Evolutionary conservation across 2,888 invertebrate species (phyloP).

Genomic region (Buathra laborator): DNA sequence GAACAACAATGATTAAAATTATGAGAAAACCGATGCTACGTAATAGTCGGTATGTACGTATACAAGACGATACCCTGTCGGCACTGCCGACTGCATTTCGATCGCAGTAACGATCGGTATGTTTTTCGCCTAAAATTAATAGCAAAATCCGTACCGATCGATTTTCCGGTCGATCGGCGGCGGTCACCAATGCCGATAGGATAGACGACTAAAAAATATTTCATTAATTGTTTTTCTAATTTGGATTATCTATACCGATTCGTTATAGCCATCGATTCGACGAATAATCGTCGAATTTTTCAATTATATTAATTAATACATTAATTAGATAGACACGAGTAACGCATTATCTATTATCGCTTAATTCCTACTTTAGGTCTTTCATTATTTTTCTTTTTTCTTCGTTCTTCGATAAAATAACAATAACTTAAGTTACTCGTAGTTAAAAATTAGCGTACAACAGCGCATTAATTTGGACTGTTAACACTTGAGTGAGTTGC

Average conservation of each 20-base stretch:
- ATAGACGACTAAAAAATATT: constrained; percentile 16
- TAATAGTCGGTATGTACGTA: no score
- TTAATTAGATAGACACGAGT: constrained; percentile 39
- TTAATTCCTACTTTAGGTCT: constrained; percentile 45
- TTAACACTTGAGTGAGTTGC: constrained; percentile 84
- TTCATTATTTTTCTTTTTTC: neutral
- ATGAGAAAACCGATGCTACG: neutral
- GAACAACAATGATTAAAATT: constrained; percentile 44
- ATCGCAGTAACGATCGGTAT: no score
- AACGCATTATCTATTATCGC: constrained; percentile 36
- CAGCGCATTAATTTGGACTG: constrained; percentile 52
- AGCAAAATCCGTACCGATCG: no score
- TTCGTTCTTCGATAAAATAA: constrained; percentile 18
- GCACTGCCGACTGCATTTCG: no score
- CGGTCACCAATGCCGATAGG: neutral
- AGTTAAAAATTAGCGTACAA: constrained; percentile 39
- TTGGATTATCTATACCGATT: constrained; percentile 2
- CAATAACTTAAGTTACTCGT: constrained; percentile 63
- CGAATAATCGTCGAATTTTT: constrained; percentile 41
- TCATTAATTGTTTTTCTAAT: constrained; percentile 7
- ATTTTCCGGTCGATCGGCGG: no score
- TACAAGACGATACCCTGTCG: no score
- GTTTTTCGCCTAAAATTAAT: no score
- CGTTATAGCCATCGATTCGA: constrained; percentile 57
- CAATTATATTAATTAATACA: constrained; percentile 41